Evolutionary conservation across 2,113 vertebrate species (phyloP).

Genomic region (Gobius niger): DNA sequence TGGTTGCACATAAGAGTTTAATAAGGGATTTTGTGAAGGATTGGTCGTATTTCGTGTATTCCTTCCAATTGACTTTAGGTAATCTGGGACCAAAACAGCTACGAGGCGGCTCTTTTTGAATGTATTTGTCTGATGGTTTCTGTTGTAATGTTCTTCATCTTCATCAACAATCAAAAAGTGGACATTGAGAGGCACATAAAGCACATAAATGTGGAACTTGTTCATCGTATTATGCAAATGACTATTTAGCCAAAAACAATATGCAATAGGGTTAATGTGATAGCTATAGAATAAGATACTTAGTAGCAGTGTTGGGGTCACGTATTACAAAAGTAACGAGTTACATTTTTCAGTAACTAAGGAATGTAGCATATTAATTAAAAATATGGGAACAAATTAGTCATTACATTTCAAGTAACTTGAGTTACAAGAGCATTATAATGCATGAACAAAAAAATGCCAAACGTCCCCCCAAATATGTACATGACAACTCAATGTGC

Average conservation of each 20-base stretch:
- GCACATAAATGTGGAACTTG: neutral
- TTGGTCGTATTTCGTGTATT: constrained; percentile 61
- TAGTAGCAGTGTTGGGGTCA: no score
- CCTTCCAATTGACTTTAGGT: constrained; percentile 63
- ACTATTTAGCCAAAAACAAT: neutral
- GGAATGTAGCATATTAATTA: no score
- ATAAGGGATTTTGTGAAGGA: constrained; percentile 50
- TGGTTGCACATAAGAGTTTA: constrained; percentile 65
- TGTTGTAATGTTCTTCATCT: constrained; percentile 21
- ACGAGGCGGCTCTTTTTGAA: constrained; percentile 29
- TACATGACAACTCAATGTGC: no score
- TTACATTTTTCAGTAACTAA: no score
- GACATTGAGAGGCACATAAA: neutral
- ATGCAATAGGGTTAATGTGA: neutral
- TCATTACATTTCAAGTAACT: no score
- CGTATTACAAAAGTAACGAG: no score
- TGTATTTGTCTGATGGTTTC: constrained; percentile 7
- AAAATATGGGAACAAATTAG: no score
- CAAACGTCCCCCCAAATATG: no score
- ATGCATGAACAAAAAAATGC: no score
- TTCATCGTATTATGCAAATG: neutral
- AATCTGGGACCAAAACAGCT: constrained; percentile 47
- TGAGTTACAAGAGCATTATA: no score
- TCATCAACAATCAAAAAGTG: constrained; percentile 18
- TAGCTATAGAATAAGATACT: no score